phyloP scores from a whole-genome alignment of 1,140 invertebrate genomes.

The Drosophila simulans region DNA sequence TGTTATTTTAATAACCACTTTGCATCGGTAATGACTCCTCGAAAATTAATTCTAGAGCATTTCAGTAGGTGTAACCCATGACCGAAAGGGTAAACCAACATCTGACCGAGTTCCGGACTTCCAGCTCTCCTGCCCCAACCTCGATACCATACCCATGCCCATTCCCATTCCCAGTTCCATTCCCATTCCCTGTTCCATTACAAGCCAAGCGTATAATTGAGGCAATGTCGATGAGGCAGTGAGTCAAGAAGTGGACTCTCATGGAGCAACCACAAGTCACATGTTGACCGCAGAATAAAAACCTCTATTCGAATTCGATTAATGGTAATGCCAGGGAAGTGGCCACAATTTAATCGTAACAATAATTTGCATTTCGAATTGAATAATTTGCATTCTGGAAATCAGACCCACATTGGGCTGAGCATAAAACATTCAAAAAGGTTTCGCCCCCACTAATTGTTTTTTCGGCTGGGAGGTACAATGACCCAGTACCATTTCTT shows the following conservation, averaged over 20 bases:
- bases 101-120: constrained; percentile 67
- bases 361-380: constrained; percentile 78
- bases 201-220: constrained; percentile 72
- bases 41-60: constrained; percentile 25
- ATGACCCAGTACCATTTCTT: constrained; percentile 4
- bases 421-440: constrained; percentile 48
- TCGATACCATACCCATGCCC: background rate
- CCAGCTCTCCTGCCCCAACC: background rate
- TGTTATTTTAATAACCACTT: constrained; percentile 42
- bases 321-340: constrained; percentile 23
- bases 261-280: constrained; percentile 26
- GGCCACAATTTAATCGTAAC: constrained; percentile 62
- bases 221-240: constrained; percentile 26
- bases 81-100: constrained; percentile 72
- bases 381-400: constrained; percentile 72
- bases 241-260: constrained; percentile 14
- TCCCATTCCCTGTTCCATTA: constrained; percentile 4
- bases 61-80: constrained; percentile 70
- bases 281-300: constrained; percentile 21
- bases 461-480: constrained; percentile 10
- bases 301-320: constrained; percentile 32
- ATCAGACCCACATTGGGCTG: constrained; percentile 36
- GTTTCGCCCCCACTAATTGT: constrained; percentile 10
- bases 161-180: background rate
- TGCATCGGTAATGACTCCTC: constrained; percentile 40